A percentile compares a stretch with the other conserved stretches of the same genome.
Evolutionary conservation across 2,797 vertebrate species (phyloP).

Genomic region (Rhynchotus rufescens): DNA sequence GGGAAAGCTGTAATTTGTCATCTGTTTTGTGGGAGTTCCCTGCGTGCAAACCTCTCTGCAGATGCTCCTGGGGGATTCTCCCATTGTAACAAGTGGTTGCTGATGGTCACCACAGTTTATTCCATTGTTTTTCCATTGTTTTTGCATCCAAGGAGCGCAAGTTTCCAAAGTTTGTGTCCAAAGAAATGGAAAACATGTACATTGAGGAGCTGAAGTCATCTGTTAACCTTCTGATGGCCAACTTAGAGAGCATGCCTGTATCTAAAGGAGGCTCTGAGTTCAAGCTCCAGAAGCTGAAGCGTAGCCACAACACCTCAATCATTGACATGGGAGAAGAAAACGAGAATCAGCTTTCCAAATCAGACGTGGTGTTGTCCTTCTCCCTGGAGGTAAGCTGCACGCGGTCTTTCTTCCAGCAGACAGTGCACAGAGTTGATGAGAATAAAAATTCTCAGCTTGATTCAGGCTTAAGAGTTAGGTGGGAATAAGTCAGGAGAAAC

Average conservation of each 20-base stretch:
- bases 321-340: slow-evolving; percentile 99
- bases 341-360: slow-evolving; percentile 97
- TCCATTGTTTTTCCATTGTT: slow-evolving; percentile 14
- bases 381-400: slow-evolving; percentile 89
- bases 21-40: slow-evolving; percentile 26
- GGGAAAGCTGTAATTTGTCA: slow-evolving; percentile 31
- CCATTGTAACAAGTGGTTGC: neutral
- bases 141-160: slow-evolving; percentile 86
- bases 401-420: neutral
- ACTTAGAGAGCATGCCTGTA: slow-evolving; percentile 98
- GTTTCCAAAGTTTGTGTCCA: slow-evolving; percentile 94
- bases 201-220: slow-evolving; percentile 97
- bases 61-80: neutral
- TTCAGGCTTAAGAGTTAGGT: neutral
- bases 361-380: slow-evolving; percentile 95
- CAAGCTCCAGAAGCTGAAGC: slow-evolving; percentile 97
- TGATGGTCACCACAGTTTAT: neutral
- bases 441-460: neutral
- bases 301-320: slow-evolving; percentile 98
- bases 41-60: neutral
- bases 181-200: slow-evolving; percentile 98
- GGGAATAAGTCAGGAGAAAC: slow-evolving; percentile 1
- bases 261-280: slow-evolving; percentile 97
- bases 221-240: slow-evolving; percentile 98
- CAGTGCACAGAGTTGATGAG: neutral